A percentile compares a stretch with the other conserved stretches of the same genome.
Evolutionary conservation across 2,888 invertebrate genomes (phyloP).

Genomic region (Scelioninae gen. 1): DNA sequence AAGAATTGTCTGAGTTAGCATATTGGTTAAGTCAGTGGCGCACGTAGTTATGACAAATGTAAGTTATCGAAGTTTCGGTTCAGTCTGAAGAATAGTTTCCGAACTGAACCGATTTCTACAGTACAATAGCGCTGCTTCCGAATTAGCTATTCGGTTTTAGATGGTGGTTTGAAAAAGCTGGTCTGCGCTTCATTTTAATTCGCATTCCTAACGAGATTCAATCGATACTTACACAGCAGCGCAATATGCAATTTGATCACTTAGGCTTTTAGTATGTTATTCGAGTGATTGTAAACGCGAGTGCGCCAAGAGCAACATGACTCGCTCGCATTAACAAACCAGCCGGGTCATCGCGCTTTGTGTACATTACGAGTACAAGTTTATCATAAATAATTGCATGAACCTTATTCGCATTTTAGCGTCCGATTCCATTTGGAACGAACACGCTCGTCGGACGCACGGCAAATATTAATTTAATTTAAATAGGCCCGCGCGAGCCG

Average conservation of each 20-base stretch:
- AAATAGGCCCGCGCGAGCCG: slow-evolving; percentile 76
- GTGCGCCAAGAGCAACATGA: no score
- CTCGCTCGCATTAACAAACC: no score
- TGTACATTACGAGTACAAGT: no score
- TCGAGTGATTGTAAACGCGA: slow-evolving; percentile 74
- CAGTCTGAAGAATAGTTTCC: slow-evolving; percentile 12
- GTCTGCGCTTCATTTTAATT: slow-evolving; percentile 49
- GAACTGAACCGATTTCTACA: neutral
- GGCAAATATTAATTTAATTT: slow-evolving; percentile 83
- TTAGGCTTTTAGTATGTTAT: slow-evolving; percentile 46
- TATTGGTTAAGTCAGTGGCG: slow-evolving; percentile 23
- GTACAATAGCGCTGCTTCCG: neutral
- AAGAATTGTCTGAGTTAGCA: slow-evolving; percentile 41
- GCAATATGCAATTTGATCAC: slow-evolving; percentile 68
- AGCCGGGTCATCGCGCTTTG: no score
- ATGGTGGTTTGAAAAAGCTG: slow-evolving; percentile 5
- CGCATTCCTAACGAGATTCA: slow-evolving; percentile 52
- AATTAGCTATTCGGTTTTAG: neutral
- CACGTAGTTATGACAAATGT: slow-evolving; percentile 39
- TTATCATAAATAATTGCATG: slow-evolving; percentile 83
- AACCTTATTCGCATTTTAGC: slow-evolving; percentile 78
- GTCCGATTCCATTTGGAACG: slow-evolving; percentile 70
- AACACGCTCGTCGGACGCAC: slow-evolving; percentile 70
- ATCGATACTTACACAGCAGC: slow-evolving; percentile 57
- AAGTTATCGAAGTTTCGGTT: slow-evolving; percentile 16